Percentiles rank a stretch among this genome's conserved stretches.
Conservation (phyloP, 2,113 vertebrate genomes). For the Zosterops japonicus region DNA sequence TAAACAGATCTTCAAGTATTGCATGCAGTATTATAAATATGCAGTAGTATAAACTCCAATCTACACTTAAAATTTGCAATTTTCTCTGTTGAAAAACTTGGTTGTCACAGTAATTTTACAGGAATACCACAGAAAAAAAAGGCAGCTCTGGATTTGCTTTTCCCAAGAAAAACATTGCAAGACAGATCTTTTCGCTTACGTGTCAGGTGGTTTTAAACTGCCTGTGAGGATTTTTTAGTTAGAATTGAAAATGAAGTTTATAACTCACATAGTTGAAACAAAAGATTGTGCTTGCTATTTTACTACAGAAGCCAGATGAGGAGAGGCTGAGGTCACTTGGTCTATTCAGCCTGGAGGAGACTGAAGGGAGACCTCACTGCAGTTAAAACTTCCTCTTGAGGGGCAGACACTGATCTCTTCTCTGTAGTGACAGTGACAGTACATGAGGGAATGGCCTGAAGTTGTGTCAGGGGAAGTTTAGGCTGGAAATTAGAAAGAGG, state of each 20-base stretch:
- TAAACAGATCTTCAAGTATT: neutral
- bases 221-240: neutral
- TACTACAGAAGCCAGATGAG: neutral
- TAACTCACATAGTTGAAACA: neutral
- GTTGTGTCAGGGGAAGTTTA: neutral
- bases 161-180: neutral
- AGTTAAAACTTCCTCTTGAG: neutral
- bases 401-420: neutral
- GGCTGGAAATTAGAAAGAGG: neutral
- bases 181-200: neutral
- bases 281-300: neutral
- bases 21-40: accelerated
- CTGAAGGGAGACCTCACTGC: neutral
- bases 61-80: neutral
- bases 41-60: neutral
- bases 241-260: neutral
- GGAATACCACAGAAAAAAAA: neutral
- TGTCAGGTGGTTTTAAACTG: neutral
- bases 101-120: neutral
- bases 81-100: neutral
- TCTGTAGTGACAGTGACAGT: neutral
- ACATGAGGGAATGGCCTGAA: accelerated
- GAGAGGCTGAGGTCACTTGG: neutral
- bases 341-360: neutral
- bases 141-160: neutral